Evolutionary conservation across 2,888 invertebrate species (phyloP).

Genomic region (Entomobrya multifasciata): DNA sequence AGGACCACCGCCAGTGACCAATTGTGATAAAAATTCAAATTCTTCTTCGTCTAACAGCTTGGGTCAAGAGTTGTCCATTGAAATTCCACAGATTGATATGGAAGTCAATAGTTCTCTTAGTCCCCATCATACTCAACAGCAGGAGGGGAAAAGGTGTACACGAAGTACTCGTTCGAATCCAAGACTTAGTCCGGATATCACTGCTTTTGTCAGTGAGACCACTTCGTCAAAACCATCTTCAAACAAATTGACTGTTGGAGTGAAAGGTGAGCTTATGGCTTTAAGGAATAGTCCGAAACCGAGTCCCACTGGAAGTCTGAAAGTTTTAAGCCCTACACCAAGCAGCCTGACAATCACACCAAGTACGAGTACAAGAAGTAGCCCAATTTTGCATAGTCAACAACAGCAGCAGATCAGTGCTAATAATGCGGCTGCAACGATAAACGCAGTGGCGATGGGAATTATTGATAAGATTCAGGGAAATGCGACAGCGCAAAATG

Average conservation of each 20-base stretch:
- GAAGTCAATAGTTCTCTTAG: conserved; percentile 82
- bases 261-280: conserved; percentile 73
- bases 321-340: conserved; percentile 74
- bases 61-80: conserved; percentile 85
- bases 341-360: conserved; percentile 72
- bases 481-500: conserved; percentile 53
- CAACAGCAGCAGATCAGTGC: conserved; percentile 65
- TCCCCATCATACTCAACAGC: conserved; percentile 61
- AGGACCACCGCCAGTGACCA: conserved; percentile 85
- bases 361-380: conserved; percentile 72
- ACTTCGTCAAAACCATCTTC: conserved; percentile 50
- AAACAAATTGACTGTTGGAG: conserved; percentile 69
- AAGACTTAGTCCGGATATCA: conserved; percentile 80
- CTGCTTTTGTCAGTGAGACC: conserved; percentile 78
- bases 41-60: conserved; percentile 57
- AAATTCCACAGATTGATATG: conserved; percentile 85
- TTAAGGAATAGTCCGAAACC: conserved; percentile 79
- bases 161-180: conserved; percentile 81
- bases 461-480: conserved; percentile 71
- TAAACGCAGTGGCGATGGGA: conserved; percentile 64
- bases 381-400: conserved; percentile 69
- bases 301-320: conserved; percentile 78
- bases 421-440: conserved; percentile 62
- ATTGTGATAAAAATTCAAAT: conserved; percentile 34
- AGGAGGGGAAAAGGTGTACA: conserved; percentile 81